These are phyloP conservation scores for Chiloscyllium punctatum DNA, from an alignment of 2,797 vertebrate genomes.

Conservation along the genomic window DNA sequence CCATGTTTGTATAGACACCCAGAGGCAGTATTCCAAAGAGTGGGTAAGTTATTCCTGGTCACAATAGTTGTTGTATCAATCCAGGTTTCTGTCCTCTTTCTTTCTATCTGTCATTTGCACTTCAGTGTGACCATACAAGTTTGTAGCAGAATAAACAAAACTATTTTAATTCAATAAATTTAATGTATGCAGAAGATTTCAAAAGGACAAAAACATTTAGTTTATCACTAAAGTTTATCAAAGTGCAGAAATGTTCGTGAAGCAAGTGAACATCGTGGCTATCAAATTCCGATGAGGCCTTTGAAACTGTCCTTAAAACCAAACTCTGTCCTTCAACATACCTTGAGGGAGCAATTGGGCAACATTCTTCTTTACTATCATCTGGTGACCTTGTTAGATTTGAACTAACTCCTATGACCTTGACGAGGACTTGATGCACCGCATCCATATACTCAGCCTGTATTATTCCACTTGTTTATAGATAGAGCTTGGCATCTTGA, in stretches of 20 bases:
- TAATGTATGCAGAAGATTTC: not conserved
- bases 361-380: not conserved
- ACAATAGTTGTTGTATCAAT: not conserved
- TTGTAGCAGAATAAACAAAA: not conserved
- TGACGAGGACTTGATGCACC: not conserved
- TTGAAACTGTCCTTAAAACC: not conserved
- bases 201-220: not conserved
- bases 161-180: not conserved
- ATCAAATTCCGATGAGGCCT: not conserved
- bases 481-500: not conserved
- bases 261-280: not conserved
- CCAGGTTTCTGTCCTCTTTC: not conserved
- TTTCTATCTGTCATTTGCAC: not conserved
- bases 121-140: not conserved
- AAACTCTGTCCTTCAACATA: not conserved
- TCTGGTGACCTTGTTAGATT: not conserved
- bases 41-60: not conserved
- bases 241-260: not conserved
- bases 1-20: not conserved
- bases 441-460: not conserved
- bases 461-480: not conserved
- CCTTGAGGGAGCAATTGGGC: not conserved
- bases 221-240: not conserved
- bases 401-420: not conserved
- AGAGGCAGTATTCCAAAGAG: not conserved